Conservation (phyloP, 2,888 invertebrate genomes). For the Clostera curtula region DNA sequence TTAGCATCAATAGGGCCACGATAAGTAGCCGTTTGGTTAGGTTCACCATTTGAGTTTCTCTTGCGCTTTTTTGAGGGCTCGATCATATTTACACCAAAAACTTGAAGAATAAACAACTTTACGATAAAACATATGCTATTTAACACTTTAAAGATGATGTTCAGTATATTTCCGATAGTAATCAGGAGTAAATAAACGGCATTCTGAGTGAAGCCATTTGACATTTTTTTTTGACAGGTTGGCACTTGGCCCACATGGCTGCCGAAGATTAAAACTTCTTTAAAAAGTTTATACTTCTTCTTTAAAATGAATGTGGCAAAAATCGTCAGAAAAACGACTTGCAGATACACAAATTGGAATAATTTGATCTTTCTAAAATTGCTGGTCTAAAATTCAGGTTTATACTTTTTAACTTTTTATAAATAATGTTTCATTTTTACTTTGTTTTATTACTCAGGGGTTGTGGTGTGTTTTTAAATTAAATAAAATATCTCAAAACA, state of each 20-base stretch:
- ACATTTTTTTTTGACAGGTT: slow-evolving; percentile 47
- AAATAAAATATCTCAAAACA: too few species aligned
- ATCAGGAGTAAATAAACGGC: slow-evolving; percentile 43
- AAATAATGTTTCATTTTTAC: too few species aligned
- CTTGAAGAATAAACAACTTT: slow-evolving; percentile 25
- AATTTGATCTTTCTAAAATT: too few species aligned
- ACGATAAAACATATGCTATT: slow-evolving; percentile 24
- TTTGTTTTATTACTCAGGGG: too few species aligned
- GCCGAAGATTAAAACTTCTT: slow-evolving; percentile 10
- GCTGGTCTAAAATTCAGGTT: too few species aligned
- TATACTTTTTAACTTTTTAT: too few species aligned
- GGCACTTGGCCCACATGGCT: slow-evolving; percentile 20
- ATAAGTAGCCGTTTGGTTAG: slow-evolving; percentile 41
- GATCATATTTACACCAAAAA: slow-evolving; percentile 50
- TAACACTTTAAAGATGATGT: slow-evolving; percentile 28
- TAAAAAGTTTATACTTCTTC: background rate
- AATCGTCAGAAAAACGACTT: too few species aligned
- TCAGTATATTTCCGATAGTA: slow-evolving; percentile 39
- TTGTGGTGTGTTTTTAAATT: too few species aligned
- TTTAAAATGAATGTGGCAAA: too few species aligned
- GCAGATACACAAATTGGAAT: too few species aligned
- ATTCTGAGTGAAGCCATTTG: slow-evolving; percentile 36
- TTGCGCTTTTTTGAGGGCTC: slow-evolving; percentile 52
- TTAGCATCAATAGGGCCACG: slow-evolving; percentile 57
- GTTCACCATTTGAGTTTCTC: slow-evolving; percentile 28